Percentiles rank a stretch among this genome's conserved stretches.
Evolutionary conservation across 2,113 vertebrate species (phyloP).

Genomic region (Labrus mixtus): DNA sequence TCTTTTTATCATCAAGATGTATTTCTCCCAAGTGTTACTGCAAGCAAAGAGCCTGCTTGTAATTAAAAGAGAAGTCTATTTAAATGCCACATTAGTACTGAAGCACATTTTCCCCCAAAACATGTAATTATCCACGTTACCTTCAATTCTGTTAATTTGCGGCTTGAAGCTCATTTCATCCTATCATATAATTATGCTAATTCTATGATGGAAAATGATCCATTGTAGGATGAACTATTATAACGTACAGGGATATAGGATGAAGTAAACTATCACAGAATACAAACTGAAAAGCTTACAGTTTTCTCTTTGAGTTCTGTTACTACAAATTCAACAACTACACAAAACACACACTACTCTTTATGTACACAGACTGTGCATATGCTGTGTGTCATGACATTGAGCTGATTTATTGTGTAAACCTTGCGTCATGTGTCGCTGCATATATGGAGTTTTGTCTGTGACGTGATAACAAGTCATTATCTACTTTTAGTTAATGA

Average conservation of each 20-base stretch:
- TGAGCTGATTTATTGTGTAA: neutral
- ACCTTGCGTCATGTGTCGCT: neutral
- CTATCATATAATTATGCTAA: conserved; percentile 48
- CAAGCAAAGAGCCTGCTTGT: conserved; percentile 3
- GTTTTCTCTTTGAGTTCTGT: neutral
- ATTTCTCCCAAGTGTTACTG: neutral
- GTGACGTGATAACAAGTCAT: neutral
- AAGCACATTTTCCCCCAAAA: conserved; percentile 51
- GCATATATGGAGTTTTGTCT: neutral
- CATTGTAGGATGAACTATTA: conserved; percentile 21
- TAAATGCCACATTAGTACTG: conserved; percentile 53
- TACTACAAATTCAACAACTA: too few relatives aligned
- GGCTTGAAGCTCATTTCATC: conserved; percentile 47
- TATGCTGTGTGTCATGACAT: neutral
- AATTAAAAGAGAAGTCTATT: conserved; percentile 35
- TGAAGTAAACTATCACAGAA: neutral
- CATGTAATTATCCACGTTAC: conserved; percentile 50
- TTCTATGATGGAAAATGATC: conserved; percentile 24
- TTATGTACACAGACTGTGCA: too few relatives aligned
- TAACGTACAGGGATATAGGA: neutral
- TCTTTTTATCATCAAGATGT: neutral
- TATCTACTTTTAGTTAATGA: conserved; percentile 3
- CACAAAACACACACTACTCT: too few relatives aligned
- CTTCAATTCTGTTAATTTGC: conserved; percentile 50
- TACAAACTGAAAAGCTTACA: neutral